Percentiles rank a stretch among this genome's conserved stretches.
These are phyloP conservation scores for Monopis laevigella DNA, from an alignment of 2,888 invertebrate species.

Conservation along the genomic window DNA sequence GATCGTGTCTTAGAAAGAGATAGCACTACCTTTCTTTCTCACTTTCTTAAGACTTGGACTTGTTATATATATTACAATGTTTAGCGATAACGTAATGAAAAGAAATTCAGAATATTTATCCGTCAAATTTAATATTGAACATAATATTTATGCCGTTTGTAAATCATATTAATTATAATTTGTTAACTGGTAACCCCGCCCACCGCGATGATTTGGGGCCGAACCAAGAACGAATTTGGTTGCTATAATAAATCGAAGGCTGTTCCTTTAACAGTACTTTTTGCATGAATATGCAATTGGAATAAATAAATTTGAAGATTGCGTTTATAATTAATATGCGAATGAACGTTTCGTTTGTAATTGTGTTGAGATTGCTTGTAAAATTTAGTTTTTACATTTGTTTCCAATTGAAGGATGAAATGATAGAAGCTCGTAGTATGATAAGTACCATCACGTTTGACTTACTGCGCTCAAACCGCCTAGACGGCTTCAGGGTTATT, in stretches of 20 bases:
- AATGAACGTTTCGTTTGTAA: no score
- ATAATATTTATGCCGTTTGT: constrained; percentile 42
- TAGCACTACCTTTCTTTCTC: constrained; percentile 9
- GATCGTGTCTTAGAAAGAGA: constrained; percentile 7
- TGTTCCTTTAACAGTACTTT: constrained; percentile 7
- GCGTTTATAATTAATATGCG: constrained; percentile 3
- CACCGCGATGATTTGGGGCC: constrained; percentile 5
- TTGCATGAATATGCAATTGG: constrained; percentile 8
- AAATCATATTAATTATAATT: constrained; percentile 56
- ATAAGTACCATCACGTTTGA: no score
- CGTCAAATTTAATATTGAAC: constrained; percentile 38
- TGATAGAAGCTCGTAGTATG: no score
- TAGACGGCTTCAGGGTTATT: no score
- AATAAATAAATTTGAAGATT: not conserved
- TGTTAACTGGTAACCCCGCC: constrained; percentile 34
- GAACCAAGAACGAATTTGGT: not conserved
- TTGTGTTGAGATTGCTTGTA: no score
- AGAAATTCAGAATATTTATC: constrained; percentile 23
- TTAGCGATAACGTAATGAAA: constrained; percentile 36
- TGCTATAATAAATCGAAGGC: not conserved
- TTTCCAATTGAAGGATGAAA: no score
- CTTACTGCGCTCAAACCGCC: no score
- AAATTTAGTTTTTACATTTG: no score
- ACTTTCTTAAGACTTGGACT: constrained; percentile 1
- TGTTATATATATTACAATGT: constrained; percentile 31